Evolutionary conservation across 2,797 vertebrate genomes (phyloP), one percentile per base, ranked within the genome.

Genomic region (Schizopygopsis malacanthus): DNA sequence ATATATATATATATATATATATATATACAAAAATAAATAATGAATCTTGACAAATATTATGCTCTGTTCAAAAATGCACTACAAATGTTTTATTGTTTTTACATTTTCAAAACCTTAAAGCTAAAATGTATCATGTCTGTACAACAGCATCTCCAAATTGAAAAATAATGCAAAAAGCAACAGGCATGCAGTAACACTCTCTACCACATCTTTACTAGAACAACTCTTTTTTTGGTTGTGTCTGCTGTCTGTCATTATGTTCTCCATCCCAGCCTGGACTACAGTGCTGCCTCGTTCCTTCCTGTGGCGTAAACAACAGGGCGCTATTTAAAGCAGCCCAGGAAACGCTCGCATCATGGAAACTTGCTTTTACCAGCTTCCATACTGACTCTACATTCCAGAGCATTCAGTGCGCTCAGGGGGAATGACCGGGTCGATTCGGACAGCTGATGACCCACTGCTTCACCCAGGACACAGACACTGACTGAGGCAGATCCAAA

Each of bases 291-390:
- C 41, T 63, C 47, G 75, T 79, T 88, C 89, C 79, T 84, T 91
- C 90, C 90, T 88, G 87, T 89, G 90, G 85, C 89, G 90, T 92
- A 93, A 94, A 94, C 88, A 86, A 94, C 88, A 85, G 78, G 54
- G 82, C 11, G 89, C 92, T 95, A 95, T 95, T 95, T 95, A 94
- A 94, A 94, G 92, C 89, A 86, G 79, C 86, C 86, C 87, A 90
- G 89, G 89, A 94, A 93, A 91, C 89, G 13, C 88, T 92, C 67
- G 18, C 94, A 95, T 95, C 95, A 95, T 94, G 94, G 95, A 95
- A 95, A 95, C 91, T 94, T 79, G 9, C 86, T 88, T 65, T 61
- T 28, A 72, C 78, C 83, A 83, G 72, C 43, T 63, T 59, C 83
- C 12, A 83, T 20, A 33, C 52, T 67, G 50, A 47, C 52, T 63